phyloP scores from a whole-genome alignment of 2,888 invertebrate genomes.

The Pachliopta kotzebuea region DNA sequence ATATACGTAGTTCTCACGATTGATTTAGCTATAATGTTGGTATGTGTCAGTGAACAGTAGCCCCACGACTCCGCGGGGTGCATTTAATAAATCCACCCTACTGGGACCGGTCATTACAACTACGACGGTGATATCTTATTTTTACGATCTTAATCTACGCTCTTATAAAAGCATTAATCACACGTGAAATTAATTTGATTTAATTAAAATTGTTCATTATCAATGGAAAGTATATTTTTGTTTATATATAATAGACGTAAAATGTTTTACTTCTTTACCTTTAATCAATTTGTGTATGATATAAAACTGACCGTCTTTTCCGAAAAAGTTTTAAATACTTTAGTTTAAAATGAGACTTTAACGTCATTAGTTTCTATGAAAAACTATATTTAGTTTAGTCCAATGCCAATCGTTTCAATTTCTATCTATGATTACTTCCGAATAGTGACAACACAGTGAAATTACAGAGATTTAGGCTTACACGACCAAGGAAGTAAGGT shows the following conservation, averaged over 20 bases:
- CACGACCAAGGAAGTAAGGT: slow-evolving; percentile 46
- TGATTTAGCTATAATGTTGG: slow-evolving; percentile 16
- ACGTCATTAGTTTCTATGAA: too few relatives aligned
- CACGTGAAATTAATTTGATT: slow-evolving; percentile 6
- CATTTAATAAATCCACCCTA: slow-evolving; percentile 65
- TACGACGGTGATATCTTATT: slow-evolving; percentile 25
- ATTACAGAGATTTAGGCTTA: slow-evolving; percentile 46
- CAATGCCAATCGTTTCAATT: neutral
- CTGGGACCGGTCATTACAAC: slow-evolving; percentile 41
- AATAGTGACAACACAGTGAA: slow-evolving; percentile 52
- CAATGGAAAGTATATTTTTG: too few relatives aligned
- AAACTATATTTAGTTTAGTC: neutral
- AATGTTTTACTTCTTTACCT: too few relatives aligned
- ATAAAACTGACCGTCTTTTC: too few relatives aligned
- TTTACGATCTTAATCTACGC: slow-evolving; percentile 22
- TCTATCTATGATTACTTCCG: slow-evolving; percentile 26
- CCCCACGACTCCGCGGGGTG: slow-evolving; percentile 55
- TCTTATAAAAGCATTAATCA: slow-evolving; percentile 7
- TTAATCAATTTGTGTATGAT: too few relatives aligned
- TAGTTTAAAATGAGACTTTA: too few relatives aligned
- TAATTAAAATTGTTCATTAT: neutral
- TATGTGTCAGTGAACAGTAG: slow-evolving; percentile 34
- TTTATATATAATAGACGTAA: too few relatives aligned
- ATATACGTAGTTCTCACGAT: neutral
- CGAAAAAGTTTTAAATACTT: too few relatives aligned